Conservation (phyloP, 53 echinoderm and acorn worm genomes). For the Apostichopus leukothele region DNA sequence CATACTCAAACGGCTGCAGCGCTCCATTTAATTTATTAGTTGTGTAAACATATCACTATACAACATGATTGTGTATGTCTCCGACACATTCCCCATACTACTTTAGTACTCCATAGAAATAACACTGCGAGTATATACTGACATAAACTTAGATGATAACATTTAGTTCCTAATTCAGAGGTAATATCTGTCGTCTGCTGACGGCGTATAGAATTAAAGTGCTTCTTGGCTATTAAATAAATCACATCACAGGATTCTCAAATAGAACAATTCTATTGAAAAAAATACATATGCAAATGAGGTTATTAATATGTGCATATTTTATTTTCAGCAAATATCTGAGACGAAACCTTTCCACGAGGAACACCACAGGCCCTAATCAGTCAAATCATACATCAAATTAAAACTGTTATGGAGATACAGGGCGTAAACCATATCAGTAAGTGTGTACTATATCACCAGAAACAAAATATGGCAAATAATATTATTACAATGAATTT, state of each 20-base stretch:
- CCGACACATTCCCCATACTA: too few relatives aligned
- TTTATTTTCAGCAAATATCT: background rate
- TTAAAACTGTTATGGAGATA: constrained; percentile 19
- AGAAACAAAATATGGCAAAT: constrained; percentile 6
- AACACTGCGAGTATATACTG: too few relatives aligned
- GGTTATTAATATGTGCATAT: constrained; percentile 21
- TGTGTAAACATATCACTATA: too few relatives aligned
- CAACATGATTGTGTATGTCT: too few relatives aligned
- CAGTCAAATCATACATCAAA: constrained; percentile 30
- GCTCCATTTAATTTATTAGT: too few relatives aligned
- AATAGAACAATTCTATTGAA: background rate
- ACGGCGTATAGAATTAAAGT: too few relatives aligned
- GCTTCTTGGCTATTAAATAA: too few relatives aligned
- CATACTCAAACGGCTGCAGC: too few relatives aligned
- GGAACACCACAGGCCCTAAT: background rate
- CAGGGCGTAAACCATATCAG: constrained; percentile 2
- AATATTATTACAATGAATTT: background rate
- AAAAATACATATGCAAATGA: constrained; percentile 34
- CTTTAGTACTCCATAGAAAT: background rate
- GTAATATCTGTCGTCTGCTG: too few relatives aligned
- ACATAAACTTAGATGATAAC: too few relatives aligned
- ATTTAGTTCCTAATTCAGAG: too few relatives aligned
- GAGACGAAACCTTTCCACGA: background rate
- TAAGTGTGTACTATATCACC: background rate
- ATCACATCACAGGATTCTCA: background rate